These are phyloP conservation scores for Lissocephala sabroskyi DNA, from an alignment of 2,888 invertebrate genomes.

Conservation along the genomic window DNA sequence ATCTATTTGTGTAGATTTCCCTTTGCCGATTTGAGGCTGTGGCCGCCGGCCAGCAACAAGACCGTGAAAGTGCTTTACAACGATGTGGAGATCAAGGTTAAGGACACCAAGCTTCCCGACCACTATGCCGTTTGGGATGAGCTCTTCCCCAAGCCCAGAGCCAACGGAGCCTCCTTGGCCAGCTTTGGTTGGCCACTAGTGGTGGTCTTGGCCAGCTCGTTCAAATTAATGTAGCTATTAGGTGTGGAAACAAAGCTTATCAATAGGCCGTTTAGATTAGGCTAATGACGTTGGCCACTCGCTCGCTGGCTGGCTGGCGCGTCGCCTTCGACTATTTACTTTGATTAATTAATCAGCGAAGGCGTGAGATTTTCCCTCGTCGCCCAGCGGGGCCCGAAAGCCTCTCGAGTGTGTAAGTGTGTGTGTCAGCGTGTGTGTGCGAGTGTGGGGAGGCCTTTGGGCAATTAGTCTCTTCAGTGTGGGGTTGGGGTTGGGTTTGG, in stretches of 20 bases:
- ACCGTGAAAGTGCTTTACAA: slow-evolving; percentile 39
- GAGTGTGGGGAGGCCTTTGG: slow-evolving; percentile 19
- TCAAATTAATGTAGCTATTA: slow-evolving; percentile 59
- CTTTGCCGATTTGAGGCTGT: slow-evolving; percentile 11
- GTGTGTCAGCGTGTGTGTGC: slow-evolving; percentile 3
- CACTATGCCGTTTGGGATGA: slow-evolving; percentile 55
- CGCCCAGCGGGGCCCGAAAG: too few relatives aligned
- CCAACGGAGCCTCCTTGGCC: slow-evolving; percentile 10
- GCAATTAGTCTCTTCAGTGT: slow-evolving; percentile 69
- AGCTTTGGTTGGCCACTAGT: too few relatives aligned
- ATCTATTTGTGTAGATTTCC: background rate
- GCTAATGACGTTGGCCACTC: slow-evolving; percentile 44
- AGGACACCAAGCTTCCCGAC: slow-evolving; percentile 22
- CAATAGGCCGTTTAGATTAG: slow-evolving; percentile 64
- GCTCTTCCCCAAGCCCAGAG: slow-evolving; percentile 38
- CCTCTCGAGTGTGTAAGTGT: slow-evolving; percentile 2
- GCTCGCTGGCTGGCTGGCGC: slow-evolving; percentile 4
- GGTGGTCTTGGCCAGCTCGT: slow-evolving; percentile 5
- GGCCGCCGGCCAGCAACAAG: slow-evolving; percentile 38
- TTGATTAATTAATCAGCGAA: slow-evolving; percentile 67
- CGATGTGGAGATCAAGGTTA: slow-evolving; percentile 23
- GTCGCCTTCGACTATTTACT: slow-evolving; percentile 42
- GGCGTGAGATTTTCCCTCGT: slow-evolving; percentile 56
- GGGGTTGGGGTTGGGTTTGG: too few relatives aligned
- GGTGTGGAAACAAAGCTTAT: slow-evolving; percentile 61